Evolutionary conservation across 2,797 vertebrate species (phyloP), one percentile per base, ranked within the genome.

Genomic region (Protosalanx chinensis): DNA sequence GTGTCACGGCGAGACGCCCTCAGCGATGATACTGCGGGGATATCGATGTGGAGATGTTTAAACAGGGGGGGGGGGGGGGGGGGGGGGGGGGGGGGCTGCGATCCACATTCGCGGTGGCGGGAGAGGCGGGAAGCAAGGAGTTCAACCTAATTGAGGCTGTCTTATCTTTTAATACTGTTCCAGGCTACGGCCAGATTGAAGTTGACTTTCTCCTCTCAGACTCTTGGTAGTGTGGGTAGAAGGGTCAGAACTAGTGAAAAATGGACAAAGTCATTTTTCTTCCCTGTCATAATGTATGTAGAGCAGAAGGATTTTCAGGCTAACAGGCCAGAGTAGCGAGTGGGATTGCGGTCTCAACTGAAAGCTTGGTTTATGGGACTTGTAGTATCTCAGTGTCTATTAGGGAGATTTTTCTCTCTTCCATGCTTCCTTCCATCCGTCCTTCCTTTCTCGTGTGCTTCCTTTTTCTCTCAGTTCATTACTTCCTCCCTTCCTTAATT

Each of bases 141-240:
- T 81, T 82, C 80, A 84, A 78, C 77, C 78, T 91, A 92, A 93
- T 91, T 88, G 86, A 86, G 80, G 83, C 83, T 88, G 89, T 91
- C 90, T 91, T 88, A 89, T 91, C 87, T 86, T 89, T 90, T 91
- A 89, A 89, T 87, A 84, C 82, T 75, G 81, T 90, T 82, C 74
- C 69, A 18, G 68, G 78, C 67, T 73, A 80, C 77, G 79, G 79
- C 76, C 83, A 88, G 86, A 91, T 91, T 90, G 87, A 86, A 91
- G 89, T 86, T 84, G 91, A 92, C 88, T 85, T 82, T 82, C 70
- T 80, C 76, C 80, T 77, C 79, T 67, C 74, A 62, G 71, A 68
- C 76, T 81, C 81, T 76, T 74, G 67, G 71, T 78, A 70, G 85
- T 8, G 67, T 64, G 78, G 79, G 78, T 83, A 76, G 77, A 86